Evolutionary conservation across 2,113 vertebrate genomes (phyloP).

Genomic region (Numida meleagris): DNA sequence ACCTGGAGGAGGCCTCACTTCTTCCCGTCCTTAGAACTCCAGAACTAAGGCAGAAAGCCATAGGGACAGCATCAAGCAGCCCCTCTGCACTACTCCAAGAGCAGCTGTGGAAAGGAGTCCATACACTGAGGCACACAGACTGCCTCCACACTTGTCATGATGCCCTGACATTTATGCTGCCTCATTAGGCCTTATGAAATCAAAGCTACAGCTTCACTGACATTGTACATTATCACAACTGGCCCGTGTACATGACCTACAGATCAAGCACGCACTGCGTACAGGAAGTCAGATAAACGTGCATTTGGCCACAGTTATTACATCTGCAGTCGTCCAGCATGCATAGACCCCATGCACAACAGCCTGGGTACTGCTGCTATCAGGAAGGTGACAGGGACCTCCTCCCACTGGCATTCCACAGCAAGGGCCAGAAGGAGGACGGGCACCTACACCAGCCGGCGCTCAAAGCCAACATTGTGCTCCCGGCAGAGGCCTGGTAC

Average conservation of each 20-base stretch:
- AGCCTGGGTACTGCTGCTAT: not conserved
- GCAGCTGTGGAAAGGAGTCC: not conserved
- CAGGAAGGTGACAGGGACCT: not conserved
- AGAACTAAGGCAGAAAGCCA: not conserved
- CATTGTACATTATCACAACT: not conserved
- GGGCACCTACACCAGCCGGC: slow-evolving; percentile 55
- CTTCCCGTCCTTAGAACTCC: not conserved
- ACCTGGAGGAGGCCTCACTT: not conserved
- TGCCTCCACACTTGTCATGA: not conserved
- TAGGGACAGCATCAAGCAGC: not conserved
- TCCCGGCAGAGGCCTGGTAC: slow-evolving; percentile 61
- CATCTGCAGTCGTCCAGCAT: not conserved
- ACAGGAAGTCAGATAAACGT: not conserved
- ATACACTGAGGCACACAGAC: fast-evolving
- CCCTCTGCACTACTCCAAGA: not conserved
- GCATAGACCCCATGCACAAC: fast-evolving
- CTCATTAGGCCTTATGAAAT: not conserved
- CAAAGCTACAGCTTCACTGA: not conserved
- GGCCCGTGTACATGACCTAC: not conserved
- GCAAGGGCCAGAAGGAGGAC: slow-evolving; percentile 8
- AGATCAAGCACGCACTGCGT: not conserved
- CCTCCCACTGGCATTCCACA: slow-evolving; percentile 11
- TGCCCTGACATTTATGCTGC: fast-evolving
- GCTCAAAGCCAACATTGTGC: slow-evolving; percentile 71
- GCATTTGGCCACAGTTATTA: not conserved